Base-by-base conservation (phyloP, 2,113 vertebrate species). In the Chamaetylas fuelleborni region DNA sequence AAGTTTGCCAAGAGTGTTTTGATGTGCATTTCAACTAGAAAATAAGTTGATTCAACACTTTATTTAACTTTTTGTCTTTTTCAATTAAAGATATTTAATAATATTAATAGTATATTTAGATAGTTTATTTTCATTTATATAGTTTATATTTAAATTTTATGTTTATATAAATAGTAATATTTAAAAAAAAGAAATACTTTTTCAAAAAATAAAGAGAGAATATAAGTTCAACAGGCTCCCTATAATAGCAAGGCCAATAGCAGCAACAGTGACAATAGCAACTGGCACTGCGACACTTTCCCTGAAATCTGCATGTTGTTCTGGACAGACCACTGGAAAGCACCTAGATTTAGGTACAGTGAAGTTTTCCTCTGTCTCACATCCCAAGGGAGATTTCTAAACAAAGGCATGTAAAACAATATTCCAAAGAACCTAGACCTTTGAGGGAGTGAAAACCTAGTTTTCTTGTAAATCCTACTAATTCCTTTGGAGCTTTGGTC, bases 241-340 rank as follows among this genome's bases (percentile, higher is more conserved):
- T n/a, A n/a, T n/a, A n/a, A n/a, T n/a, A n/a, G n/a, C 3, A 42
- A 38, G 5, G 5, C 5, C 2, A 45, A 18, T 14, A 53, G 13
- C 6, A 81, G 18, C 6, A 65, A 25, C 4, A 54, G 19, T 0
- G 3, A 25, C 7, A 66, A 5, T 19, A 36, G 19, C 14, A 53
- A 23, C 8, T 57, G 36, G 14, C 13, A 3, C 2, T 38, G 19
- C 67, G 40, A 60, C 14, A 16, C 4, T 67, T 58, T 18, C 22
- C n/a, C 47, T 45, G 57, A 78, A 74, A 13, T 40, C 3, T 8
- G 1, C 6, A 4, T n/a, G 26, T 48, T 48, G 3, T 14, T 82
- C 25, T 57, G 54, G 38, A 54, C 5, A 76, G 48, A 66, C 11
- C 2, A 57, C 14, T 40, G 15, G 33, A 88, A 88, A 51, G 7